phyloP scores from a whole-genome alignment of 2,113 vertebrate genomes.

The Burhinus oedicnemus region DNA sequence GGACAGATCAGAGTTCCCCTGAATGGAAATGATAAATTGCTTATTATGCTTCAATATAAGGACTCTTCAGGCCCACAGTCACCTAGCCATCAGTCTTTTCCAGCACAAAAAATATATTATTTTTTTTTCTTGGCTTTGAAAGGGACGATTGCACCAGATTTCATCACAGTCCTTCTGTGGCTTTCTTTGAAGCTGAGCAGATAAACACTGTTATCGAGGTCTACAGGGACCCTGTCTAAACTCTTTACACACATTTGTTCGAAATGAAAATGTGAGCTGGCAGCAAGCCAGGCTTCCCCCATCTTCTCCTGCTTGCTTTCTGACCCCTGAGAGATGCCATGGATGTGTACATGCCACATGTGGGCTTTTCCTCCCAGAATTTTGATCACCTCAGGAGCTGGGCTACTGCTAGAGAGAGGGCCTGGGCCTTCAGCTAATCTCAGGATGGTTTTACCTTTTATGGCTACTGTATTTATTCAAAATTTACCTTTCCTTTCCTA shows the following conservation, averaged over 20 bases:
- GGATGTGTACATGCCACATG: rapidly evolving
- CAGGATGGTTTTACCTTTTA: background rate
- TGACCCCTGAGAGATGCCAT: background rate
- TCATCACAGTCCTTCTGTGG: background rate
- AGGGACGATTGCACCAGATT: constrained; percentile 23
- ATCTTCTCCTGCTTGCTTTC: background rate
- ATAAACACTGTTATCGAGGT: background rate
- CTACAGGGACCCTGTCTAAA: background rate
- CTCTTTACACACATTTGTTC: constrained; percentile 18
- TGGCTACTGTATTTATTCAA: background rate
- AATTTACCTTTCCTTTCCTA: background rate
- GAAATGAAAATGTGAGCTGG: constrained; percentile 34
- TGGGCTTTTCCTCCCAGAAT: background rate
- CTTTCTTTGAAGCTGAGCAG: constrained; percentile 12
- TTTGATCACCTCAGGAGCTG: background rate
- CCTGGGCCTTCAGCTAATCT: background rate
- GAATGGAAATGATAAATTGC: background rate
- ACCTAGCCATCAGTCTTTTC: background rate
- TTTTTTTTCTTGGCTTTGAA: background rate
- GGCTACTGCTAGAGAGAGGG: background rate
- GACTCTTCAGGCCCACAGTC: background rate
- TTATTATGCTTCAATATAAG: background rate
- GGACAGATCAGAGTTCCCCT: background rate
- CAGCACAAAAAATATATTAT: background rate
- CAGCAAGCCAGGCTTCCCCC: background rate